Conservation (phyloP, 2,113 vertebrate genomes). For the Clupea harengus region DNA sequence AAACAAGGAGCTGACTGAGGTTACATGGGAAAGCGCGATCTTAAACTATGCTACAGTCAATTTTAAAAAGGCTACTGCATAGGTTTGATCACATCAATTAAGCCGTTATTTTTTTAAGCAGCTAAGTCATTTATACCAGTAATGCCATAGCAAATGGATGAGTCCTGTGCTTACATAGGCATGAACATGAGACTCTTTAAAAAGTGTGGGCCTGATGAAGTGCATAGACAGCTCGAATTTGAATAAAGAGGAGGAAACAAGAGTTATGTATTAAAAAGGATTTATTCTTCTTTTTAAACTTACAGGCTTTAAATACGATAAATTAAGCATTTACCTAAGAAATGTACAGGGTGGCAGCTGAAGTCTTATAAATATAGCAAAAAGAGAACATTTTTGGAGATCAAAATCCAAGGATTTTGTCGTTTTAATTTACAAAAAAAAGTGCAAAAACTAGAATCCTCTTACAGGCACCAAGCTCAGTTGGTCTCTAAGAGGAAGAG, state of each 20-base stretch:
- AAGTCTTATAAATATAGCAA: conserved; percentile 66
- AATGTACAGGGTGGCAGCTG: conserved; percentile 77
- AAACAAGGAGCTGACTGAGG: background rate
- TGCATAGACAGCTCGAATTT: conserved; percentile 16
- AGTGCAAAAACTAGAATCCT: conserved; percentile 48
- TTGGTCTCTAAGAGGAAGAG: conserved; percentile 51
- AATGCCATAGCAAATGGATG: background rate
- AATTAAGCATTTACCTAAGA: conserved; percentile 75
- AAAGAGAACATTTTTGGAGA: conserved; percentile 5
- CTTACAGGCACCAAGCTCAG: conserved; percentile 51
- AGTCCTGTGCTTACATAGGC: background rate
- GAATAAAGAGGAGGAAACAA: conserved; percentile 80
- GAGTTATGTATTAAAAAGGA: conserved; percentile 73
- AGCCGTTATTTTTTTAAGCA: conserved; percentile 16
- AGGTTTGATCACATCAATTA: conserved; percentile 34
- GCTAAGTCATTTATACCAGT: background rate
- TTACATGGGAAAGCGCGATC: background rate
- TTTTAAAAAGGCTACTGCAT: too few relatives aligned
- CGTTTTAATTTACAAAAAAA: conserved; percentile 38
- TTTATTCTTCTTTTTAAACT: conserved; percentile 80
- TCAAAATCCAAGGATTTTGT: background rate
- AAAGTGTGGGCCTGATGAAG: conserved; percentile 2
- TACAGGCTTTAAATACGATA: conserved; percentile 84
- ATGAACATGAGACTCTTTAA: background rate
- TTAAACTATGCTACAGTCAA: background rate